A percentile compares a stretch with the other conserved stretches of the same genome.
Evolutionary conservation across 1,140 invertebrate species (phyloP).

Genomic region (Tetramorium parvispinum): DNA sequence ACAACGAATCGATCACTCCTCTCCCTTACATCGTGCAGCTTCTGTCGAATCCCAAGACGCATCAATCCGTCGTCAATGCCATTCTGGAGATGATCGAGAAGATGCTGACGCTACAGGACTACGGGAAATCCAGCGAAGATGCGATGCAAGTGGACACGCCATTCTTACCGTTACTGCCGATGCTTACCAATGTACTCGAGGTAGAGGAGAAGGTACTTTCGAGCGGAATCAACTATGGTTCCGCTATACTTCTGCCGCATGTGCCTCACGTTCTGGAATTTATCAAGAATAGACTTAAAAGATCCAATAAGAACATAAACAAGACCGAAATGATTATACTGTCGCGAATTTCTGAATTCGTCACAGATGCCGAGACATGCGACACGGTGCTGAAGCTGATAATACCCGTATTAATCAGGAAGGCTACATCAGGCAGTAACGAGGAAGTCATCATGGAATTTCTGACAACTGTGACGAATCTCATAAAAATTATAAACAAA

Average conservation of each 20-base stretch:
- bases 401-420: constrained; percentile 91
- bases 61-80: constrained; percentile 88
- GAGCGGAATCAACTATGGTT: constrained; percentile 89
- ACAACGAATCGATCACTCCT: constrained; percentile 85
- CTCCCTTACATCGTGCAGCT: constrained; percentile 90
- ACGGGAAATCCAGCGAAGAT: constrained; percentile 84
- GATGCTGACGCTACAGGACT: constrained; percentile 89
- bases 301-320: constrained; percentile 87
- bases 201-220: constrained; percentile 72
- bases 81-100: constrained; percentile 93
- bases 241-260: constrained; percentile 90
- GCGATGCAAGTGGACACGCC: constrained; percentile 80
- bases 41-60: constrained; percentile 89
- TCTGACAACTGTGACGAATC: constrained; percentile 90
- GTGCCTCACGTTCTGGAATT: constrained; percentile 90
- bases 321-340: constrained; percentile 92
- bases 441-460: constrained; percentile 89
- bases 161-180: constrained; percentile 65
- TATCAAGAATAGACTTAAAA: constrained; percentile 88
- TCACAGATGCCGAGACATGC: constrained; percentile 88
- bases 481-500: constrained; percentile 89
- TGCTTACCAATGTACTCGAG: constrained; percentile 74
- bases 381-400: constrained; percentile 90
- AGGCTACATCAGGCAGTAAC: constrained; percentile 83
- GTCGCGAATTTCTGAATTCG: constrained; percentile 91